phyloP scores from a whole-genome alignment of 2,797 vertebrate genomes.

The Sebastes alutus region DNA sequence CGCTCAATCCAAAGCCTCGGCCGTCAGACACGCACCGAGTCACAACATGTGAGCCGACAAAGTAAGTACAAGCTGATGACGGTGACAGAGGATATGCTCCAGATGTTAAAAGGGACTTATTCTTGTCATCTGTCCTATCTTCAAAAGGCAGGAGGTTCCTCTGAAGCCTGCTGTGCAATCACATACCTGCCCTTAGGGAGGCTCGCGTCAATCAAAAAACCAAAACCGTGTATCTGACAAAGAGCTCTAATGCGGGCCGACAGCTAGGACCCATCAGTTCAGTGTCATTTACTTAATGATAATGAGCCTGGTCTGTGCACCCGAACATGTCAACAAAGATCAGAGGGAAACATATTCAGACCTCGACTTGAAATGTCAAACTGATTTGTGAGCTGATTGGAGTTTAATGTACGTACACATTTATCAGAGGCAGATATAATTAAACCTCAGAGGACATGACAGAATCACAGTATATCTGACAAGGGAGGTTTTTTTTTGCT shows the following conservation, averaged over 20 bases:
- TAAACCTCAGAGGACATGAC: neutral
- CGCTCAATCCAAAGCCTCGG: neutral
- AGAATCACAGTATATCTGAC: neutral
- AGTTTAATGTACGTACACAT: conserved; percentile 12
- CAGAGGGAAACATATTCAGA: conserved; percentile 9
- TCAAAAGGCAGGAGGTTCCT: conserved; percentile 46
- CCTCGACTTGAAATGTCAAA: conserved; percentile 28
- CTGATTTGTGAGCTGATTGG: conserved; percentile 2
- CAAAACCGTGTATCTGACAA: conserved; percentile 7
- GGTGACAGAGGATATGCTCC: conserved; percentile 23
- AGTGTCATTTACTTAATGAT: conserved; percentile 23
- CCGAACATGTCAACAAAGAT: conserved; percentile 25
- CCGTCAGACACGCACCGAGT: conserved; percentile 21
- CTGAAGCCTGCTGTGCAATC: conserved; percentile 32
- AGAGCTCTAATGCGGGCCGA: conserved; percentile 13
- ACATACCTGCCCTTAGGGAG: conserved; percentile 30
- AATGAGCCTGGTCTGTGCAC: conserved; percentile 29
- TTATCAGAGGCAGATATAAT: conserved; percentile 15
- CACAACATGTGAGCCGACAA: conserved; percentile 36
- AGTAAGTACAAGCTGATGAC: conserved; percentile 16
- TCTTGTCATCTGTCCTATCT: conserved; percentile 41
- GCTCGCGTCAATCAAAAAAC: conserved; percentile 30
- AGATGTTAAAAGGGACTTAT: conserved; percentile 38
- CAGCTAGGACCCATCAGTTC: conserved; percentile 22
- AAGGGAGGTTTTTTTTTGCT: neutral